Evolutionary conservation across 1,140 invertebrate species (phyloP).

Genomic region (Aphis gossypii): DNA sequence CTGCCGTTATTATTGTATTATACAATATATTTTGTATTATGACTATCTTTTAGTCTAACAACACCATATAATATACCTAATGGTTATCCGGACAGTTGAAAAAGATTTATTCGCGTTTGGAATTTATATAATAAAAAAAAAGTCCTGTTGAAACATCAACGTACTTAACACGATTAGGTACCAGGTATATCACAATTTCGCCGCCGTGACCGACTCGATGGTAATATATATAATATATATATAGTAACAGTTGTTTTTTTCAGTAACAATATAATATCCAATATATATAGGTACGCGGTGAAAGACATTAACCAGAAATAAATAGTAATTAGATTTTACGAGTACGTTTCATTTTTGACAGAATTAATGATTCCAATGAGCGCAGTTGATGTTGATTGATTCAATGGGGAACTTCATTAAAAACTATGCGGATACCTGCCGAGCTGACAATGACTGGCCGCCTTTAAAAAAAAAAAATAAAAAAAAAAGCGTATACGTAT

Average conservation of each 20-base stretch:
- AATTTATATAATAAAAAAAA: not conserved
- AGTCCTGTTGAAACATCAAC: not conserved
- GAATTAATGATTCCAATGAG: slow-evolving; percentile 56
- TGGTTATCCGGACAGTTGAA: not conserved
- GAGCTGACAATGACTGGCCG: slow-evolving; percentile 52
- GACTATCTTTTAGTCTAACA: not conserved
- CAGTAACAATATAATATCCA: not conserved
- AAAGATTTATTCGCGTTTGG: not conserved
- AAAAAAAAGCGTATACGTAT: not conserved
- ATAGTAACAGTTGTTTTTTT: slow-evolving; percentile 32
- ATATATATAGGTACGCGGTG: not conserved
- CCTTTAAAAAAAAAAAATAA: slow-evolving; percentile 23
- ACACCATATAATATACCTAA: not conserved
- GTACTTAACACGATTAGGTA: not conserved
- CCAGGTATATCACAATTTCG: not conserved
- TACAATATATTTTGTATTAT: not conserved
- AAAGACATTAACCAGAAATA: slow-evolving; percentile 51
- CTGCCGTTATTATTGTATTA: not conserved
- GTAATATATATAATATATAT: not conserved
- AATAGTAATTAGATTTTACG: slow-evolving; percentile 57
- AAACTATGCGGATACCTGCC: slow-evolving; percentile 52
- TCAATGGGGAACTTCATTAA: slow-evolving; percentile 53
- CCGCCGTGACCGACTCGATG: not conserved
- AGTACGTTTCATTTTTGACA: slow-evolving; percentile 50
- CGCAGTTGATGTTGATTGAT: slow-evolving; percentile 55